phyloP scores from a whole-genome alignment of 2,888 invertebrate genomes.

The Alloplasta piceator region DNA sequence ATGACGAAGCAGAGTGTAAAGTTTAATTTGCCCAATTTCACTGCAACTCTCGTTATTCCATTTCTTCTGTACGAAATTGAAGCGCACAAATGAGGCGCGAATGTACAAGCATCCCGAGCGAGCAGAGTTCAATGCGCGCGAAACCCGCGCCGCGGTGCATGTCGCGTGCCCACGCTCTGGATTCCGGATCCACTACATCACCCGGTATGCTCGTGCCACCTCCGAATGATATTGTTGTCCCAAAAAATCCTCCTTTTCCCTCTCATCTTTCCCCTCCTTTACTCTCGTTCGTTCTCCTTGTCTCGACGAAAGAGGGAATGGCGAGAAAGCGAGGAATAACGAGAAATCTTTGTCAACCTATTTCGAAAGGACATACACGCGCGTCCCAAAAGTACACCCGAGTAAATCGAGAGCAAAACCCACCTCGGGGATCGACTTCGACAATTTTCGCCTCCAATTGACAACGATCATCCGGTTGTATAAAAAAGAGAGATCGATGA shows the following conservation, averaged over 20 bases:
- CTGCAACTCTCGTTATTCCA: too few relatives aligned
- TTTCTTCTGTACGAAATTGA: too few relatives aligned
- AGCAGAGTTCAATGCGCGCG: slow-evolving; percentile 69
- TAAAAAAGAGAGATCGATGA: background rate
- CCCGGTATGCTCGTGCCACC: slow-evolving; percentile 58
- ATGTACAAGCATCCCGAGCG: slow-evolving; percentile 71
- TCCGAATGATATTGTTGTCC: slow-evolving; percentile 58
- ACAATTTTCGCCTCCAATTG: background rate
- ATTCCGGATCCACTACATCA: slow-evolving; percentile 78
- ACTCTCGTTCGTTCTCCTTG: too few relatives aligned
- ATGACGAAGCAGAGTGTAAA: too few relatives aligned
- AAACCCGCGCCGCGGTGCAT: slow-evolving; percentile 72
- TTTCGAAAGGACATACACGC: background rate
- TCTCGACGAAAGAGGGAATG: slow-evolving; percentile 31
- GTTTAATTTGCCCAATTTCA: too few relatives aligned
- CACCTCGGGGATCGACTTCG: too few relatives aligned
- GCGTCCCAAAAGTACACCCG: too few relatives aligned
- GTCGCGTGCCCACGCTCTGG: slow-evolving; percentile 78
- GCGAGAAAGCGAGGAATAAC: slow-evolving; percentile 11
- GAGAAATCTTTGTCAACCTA: background rate
- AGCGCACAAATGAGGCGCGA: slow-evolving; percentile 73
- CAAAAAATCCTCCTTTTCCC: slow-evolving; percentile 34
- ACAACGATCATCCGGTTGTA: slow-evolving; percentile 17
- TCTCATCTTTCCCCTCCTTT: slow-evolving; percentile 1
- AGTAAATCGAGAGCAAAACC: too few relatives aligned